A percentile compares a stretch with the other conserved stretches of the same genome.
phyloP scores from a whole-genome alignment of 2,113 vertebrate species.

The Chaetodon auriga region DNA sequence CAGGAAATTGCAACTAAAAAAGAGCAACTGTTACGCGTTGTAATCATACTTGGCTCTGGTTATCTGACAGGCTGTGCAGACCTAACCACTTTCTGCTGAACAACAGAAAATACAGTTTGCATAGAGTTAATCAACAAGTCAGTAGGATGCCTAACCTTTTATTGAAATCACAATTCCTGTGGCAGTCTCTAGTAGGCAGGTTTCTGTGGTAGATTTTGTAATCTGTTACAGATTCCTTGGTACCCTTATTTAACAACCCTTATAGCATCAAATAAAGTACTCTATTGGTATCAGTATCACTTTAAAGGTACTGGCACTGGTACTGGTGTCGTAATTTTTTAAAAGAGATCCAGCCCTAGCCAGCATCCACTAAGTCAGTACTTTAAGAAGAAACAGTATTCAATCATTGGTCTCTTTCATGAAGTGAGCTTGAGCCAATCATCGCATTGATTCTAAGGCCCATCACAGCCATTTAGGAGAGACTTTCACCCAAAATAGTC shows the following conservation, averaged over 20 bases:
- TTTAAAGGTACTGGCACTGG: too few species aligned
- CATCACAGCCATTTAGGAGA: constrained; percentile 6
- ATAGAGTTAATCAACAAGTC: not conserved
- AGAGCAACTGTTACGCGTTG: not conserved
- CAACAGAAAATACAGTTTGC: not conserved
- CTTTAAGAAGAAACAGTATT: not conserved
- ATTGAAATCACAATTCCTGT: too few species aligned
- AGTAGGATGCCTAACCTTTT: not conserved
- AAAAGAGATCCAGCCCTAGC: too few species aligned
- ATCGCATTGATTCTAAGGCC: not conserved
- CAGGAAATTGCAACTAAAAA: not conserved
- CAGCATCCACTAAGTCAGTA: not conserved
- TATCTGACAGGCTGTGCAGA: not conserved
- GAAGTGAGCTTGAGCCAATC: not conserved
- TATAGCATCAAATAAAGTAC: too few species aligned
- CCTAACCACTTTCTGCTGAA: not conserved
- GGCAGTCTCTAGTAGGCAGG: too few species aligned
- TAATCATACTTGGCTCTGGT: not conserved
- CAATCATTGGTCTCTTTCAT: not conserved
- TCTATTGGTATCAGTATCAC: too few species aligned
- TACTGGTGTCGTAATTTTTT: too few species aligned
- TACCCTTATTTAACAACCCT: too few species aligned
- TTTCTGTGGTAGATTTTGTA: too few species aligned
- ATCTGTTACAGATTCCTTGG: too few species aligned
- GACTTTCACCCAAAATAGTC: not conserved